Evolutionary conservation across 2,113 vertebrate species (phyloP), one percentile per base, ranked within the genome.

Genomic region (Eulacestoma nigropectus): DNA sequence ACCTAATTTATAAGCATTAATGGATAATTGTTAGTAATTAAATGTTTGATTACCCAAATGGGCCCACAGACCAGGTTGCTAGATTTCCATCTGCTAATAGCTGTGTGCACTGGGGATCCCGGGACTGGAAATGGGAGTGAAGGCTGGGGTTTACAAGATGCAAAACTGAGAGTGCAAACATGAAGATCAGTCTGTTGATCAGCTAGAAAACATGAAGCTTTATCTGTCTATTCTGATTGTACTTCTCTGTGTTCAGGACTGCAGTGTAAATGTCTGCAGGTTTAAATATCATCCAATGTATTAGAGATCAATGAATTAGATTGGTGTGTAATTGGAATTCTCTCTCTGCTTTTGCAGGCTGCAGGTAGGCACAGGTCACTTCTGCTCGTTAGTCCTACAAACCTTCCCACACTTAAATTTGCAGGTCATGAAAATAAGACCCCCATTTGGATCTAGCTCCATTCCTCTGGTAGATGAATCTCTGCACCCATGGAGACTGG

Each of bases 11-110:
- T 96, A 94, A 95, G 89, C 81, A 91, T 95, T 94, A 97, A 95
- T 93, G 93, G 93, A 82, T 95, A 96, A 96, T 95, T 97, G 93
- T 87, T 95, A 96, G 95, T 90, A 96, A 94, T 95, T 96, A 92
- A 93, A 96, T 87, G 88, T 93, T 92, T 97, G 95, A 94, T 96
- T 94, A 96, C 94, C 76, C 95, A 96, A 92, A 62, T 93, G 96
- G 90, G 94, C 76, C 92, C 90, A 78, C 77, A 86, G 84, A 94
- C 94, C 88, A 95, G 69, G 85, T 94, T 89, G 92, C 73, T 93
- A 47, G 80, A 92, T 93, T 92, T 93, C 92, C 89, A 84, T 84
- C 88, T 94, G 86, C 86, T 95, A 94, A 87, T 89, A 95, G 77
- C 80, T 96, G 65, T 73, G 80, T 84, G 83, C 95, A 92, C 2